A percentile compares a stretch with the other conserved stretches of the same genome.
These are phyloP conservation scores for Drosophila maculinotata DNA, from an alignment of 2,888 invertebrate species.

Conservation along the genomic window DNA sequence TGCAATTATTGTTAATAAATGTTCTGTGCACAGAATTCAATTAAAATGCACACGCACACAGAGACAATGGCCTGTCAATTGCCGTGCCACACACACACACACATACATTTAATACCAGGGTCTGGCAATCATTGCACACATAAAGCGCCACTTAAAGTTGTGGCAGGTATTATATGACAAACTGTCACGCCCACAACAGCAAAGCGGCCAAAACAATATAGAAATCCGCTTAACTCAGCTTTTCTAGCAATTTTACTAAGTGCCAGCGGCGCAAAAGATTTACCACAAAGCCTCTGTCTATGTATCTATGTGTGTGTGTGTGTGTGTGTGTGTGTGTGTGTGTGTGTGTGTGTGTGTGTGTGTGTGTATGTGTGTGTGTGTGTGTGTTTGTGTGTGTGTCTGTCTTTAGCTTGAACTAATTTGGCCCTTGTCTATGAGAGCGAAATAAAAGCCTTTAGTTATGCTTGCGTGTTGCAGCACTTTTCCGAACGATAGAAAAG, in stretches of 20 bases:
- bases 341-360: conserved; percentile 9
- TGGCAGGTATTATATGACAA: conserved; percentile 54
- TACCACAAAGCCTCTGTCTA: conserved; percentile 27
- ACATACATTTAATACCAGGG: conserved; percentile 29
- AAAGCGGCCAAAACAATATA: conserved; percentile 39
- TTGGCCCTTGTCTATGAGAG: conserved; percentile 48
- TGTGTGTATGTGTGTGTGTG: conserved; percentile 6
- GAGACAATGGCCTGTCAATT: not conserved
- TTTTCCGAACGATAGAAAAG: conserved; percentile 80
- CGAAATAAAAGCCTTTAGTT: conserved; percentile 57
- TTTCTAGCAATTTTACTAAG: conserved; percentile 67
- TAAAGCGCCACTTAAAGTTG: conserved; percentile 58
- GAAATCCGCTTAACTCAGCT: conserved; percentile 67
- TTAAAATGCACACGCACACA: conserved; percentile 53
- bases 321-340: conserved; percentile 1
- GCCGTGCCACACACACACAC: not conserved
- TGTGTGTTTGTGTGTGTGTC: conserved; percentile 13
- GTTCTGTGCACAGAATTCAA: conserved; percentile 70
- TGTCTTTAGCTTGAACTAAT: conserved; percentile 65
- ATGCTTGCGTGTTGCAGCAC: conserved; percentile 73
- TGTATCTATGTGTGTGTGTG: not conserved
- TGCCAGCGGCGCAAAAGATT: conserved; percentile 58
- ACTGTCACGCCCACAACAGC: conserved; percentile 50
- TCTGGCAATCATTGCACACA: conserved; percentile 56
- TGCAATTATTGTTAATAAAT: conserved; percentile 80